These are phyloP conservation scores for Alcis repandata DNA, from an alignment of 2,888 invertebrate genomes.

Conservation along the genomic window DNA sequence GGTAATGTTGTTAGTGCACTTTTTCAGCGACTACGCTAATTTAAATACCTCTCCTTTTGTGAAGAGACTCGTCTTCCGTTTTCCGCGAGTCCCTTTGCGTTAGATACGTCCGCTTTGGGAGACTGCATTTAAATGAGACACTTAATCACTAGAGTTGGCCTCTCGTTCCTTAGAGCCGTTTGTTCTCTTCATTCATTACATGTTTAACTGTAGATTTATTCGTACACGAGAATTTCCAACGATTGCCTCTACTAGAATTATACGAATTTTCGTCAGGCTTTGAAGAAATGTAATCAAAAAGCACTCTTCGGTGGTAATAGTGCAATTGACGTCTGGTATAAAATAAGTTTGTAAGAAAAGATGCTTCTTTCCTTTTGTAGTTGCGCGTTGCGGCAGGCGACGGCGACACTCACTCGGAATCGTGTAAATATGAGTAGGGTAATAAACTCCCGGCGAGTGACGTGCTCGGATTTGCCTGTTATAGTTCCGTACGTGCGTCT, in stretches of 20 bases:
- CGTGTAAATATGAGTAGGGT: slow-evolving; percentile 83
- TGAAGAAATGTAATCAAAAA: slow-evolving; percentile 12
- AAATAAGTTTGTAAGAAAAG: slow-evolving; percentile 46
- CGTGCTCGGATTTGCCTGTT: slow-evolving; percentile 79
- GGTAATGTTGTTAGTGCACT: slow-evolving; percentile 86
- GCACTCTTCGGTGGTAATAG: background rate
- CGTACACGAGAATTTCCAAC: slow-evolving; percentile 39
- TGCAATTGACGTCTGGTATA: slow-evolving; percentile 14
- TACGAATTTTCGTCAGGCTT: slow-evolving; percentile 8
- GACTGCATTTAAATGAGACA: slow-evolving; percentile 87
- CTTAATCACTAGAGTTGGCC: slow-evolving; percentile 84
- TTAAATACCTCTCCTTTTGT: slow-evolving; percentile 85
- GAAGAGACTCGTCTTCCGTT: slow-evolving; percentile 84
- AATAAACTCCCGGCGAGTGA: slow-evolving; percentile 78
- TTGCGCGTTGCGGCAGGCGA: slow-evolving; percentile 56
- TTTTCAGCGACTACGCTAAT: slow-evolving; percentile 85
- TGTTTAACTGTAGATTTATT: slow-evolving; percentile 59
- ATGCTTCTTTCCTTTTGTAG: slow-evolving; percentile 49
- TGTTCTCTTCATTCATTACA: slow-evolving; percentile 81
- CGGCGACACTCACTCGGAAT: slow-evolving; percentile 76
- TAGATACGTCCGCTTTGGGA: slow-evolving; percentile 81
- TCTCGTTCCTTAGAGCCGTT: slow-evolving; percentile 79
- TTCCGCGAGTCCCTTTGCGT: slow-evolving; percentile 84
- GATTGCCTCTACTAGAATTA: slow-evolving; percentile 24
- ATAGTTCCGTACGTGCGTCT: slow-evolving; percentile 78